Evolutionary conservation across 1,140 invertebrate species (phyloP).

Genomic region (Brevipalpus yothersi): DNA sequence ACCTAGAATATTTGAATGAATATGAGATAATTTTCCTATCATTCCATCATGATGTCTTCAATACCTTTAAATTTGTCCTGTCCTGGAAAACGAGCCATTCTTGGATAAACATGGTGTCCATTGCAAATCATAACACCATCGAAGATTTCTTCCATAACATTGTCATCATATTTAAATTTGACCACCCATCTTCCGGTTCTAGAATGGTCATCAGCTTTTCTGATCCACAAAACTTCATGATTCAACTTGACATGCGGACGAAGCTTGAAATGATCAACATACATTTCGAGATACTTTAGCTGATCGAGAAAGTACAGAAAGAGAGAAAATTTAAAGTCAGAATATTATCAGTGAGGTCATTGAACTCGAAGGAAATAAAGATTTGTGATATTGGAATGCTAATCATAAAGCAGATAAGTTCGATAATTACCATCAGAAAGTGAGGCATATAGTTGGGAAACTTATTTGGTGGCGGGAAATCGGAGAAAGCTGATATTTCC

Average conservation of each 20-base stretch:
- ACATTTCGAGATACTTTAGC: conserved; percentile 20
- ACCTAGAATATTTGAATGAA: conserved; percentile 2
- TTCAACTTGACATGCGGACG: conserved; percentile 18
- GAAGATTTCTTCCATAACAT: conserved; percentile 16
- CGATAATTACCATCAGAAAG: conserved; percentile 15
- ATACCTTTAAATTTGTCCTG: conserved; percentile 15
- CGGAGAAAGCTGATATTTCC: conserved; percentile 16
- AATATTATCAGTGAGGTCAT: neutral
- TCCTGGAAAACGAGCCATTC: conserved; percentile 15
- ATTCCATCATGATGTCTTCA: neutral
- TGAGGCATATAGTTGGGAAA: conserved; percentile 25
- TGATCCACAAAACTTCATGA: conserved; percentile 16
- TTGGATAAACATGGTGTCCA: conserved; percentile 16
- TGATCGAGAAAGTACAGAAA: neutral
- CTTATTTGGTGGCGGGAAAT: conserved; percentile 22
- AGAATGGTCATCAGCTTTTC: conserved; percentile 16
- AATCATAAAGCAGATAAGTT: neutral
- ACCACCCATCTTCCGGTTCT: conserved; percentile 21
- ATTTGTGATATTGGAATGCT: neutral
- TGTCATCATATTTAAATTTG: conserved; percentile 5
- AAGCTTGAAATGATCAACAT: conserved; percentile 20
- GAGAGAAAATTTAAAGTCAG: neutral
- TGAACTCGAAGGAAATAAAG: neutral
- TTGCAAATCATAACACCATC: conserved; percentile 24
- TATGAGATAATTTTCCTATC: neutral